Base-by-base conservation (phyloP, 2,888 invertebrate species). In the Muschampia plurimacula region DNA sequence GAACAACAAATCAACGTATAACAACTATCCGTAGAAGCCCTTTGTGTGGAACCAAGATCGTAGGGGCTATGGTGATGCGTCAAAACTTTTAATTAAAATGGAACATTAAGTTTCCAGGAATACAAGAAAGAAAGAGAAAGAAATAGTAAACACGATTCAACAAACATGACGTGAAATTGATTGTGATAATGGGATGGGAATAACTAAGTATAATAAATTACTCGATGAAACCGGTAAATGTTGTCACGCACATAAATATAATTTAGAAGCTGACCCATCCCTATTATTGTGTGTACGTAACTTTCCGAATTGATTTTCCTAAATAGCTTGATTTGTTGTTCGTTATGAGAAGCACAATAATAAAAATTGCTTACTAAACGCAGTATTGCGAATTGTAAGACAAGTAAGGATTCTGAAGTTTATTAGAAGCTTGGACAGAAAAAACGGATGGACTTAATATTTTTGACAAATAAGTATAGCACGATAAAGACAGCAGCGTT, bases 11-110 rank as follows among this genome's bases (percentile, higher is more conserved):
- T 91, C 89, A 90, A 88, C 86, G 86, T 80, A 84, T 87, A 83
- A 84, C 79, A 79, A 79, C 80, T 78, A 80, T 84, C 84, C 83
- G 86, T 85, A 83, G 83, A 80, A 75, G 70, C 55, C 70, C 73
- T 82, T 84, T 86, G 83, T 86, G 82, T 83, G 81, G 77, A 78
- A 79, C 81, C 83, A 80, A 80, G 83, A 83, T 46, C 70, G 72
- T 72, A 84, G 85, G 87, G 88, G 86, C 81, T 84, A 84, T 77
- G 82, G 80, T 85, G 88, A 89, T 86, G 90, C 87, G 89, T 93
- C 92, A 93, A 91, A 92, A 89, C 83, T 93, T 93, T 93, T 92
- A 92, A 94, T 94, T 92, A 90, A 89, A 91, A 89, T 83, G 85
- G 88, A 84, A 85, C 89, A 87, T 89, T 91, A 86, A 85, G 84